Evolutionary conservation across 2,888 invertebrate species (phyloP), one percentile per base, ranked within the genome.

Genomic region (Eupithecia subumbrata): DNA sequence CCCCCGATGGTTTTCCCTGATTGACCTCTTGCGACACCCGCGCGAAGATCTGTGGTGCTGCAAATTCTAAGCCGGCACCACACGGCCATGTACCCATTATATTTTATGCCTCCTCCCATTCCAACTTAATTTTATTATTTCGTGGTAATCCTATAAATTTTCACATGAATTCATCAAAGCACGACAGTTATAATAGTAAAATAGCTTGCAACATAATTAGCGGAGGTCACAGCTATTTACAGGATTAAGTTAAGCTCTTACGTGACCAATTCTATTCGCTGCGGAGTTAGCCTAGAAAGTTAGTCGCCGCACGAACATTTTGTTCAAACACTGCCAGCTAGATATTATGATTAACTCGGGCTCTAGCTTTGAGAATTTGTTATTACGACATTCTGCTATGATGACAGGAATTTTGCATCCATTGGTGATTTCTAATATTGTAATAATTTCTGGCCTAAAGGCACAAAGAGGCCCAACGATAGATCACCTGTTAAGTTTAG

Each of bases 231-330:
- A 70, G 30, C 30, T 67, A 72, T 70, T 73, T 72, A 74, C 68
- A 63, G 63, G 72, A 72, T 67, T 69, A 72, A 72, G 74, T 45
- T 70, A 72, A 72, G 64, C 77, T 74, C 71, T 64, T 72, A 77
- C 77, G 77, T 74, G 77, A 77, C 74, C 72, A 74, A 70, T 67
- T 77, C 77, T 77, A 71, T 77, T 77, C 77, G 68, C 70, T 34
- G 56, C 60, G 69, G 68, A 74, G 68, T 70, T 68, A 77, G 72
- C 71, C 67, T 67, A 77, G 72, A 75, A 77, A 77, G 70, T 75
- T 68, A 75, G 74, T 77, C 74, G 60, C 74, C 76, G 63, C 77
- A 77, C 72, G 77, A 77, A 75, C 74, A 72, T 74, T 77, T 74
- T 70, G 72, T 75, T 74, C 69, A 74, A 77, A 74, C 74, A 77